Percentiles rank a stretch among this genome's conserved stretches.
Conservation (phyloP, 2,888 invertebrate species). For the Orgyia antiqua region DNA sequence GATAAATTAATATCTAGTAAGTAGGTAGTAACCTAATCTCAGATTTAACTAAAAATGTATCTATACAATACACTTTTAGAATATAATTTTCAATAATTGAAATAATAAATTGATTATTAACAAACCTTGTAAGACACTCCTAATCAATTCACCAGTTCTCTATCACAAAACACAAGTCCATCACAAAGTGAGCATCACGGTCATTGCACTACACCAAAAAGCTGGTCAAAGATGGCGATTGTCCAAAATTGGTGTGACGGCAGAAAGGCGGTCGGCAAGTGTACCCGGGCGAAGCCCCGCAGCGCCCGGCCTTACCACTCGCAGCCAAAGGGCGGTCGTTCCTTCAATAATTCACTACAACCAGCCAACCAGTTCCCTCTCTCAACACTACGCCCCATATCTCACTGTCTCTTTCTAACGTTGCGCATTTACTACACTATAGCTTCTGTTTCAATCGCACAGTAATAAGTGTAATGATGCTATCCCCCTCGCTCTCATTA, state of each 20-base stretch:
- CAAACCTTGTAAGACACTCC: not conserved
- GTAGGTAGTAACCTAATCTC: too few species aligned
- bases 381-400: conserved; percentile 24
- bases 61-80: too few species aligned
- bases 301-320: conserved; percentile 34
- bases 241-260: conserved; percentile 61
- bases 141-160: conserved; percentile 7
- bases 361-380: conserved; percentile 58
- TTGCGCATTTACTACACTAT: conserved; percentile 51
- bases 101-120: not conserved
- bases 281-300: conserved; percentile 20
- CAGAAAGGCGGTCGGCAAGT: conserved; percentile 59
- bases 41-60: too few species aligned
- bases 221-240: conserved; percentile 39
- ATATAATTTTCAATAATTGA: too few species aligned
- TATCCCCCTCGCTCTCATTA: conserved; percentile 52
- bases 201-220: conserved; percentile 43
- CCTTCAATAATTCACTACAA: conserved; percentile 62
- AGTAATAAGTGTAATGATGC: not conserved
- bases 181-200: conserved; percentile 48
- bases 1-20: too few species aligned
- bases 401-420: conserved; percentile 33
- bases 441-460: conserved; percentile 24
- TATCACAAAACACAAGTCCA: conserved; percentile 17
- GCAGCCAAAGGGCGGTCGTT: conserved; percentile 66